phyloP scores from a whole-genome alignment of 2,113 vertebrate genomes.

The Apodemus speciosus region DNA sequence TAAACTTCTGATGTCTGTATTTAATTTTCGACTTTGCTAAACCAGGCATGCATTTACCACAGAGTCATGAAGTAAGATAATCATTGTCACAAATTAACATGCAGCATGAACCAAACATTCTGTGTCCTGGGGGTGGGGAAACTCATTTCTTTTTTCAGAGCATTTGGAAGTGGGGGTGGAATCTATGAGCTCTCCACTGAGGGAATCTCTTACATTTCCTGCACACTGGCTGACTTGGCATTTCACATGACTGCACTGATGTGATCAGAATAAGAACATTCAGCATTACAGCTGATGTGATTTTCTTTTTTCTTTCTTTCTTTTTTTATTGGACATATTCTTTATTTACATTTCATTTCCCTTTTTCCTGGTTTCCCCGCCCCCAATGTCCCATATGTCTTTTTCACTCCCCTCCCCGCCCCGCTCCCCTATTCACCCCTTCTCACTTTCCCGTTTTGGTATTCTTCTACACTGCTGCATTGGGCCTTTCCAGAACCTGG shows the following conservation, averaged over 20 bases:
- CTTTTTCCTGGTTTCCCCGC: no score
- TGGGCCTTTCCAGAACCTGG: no score
- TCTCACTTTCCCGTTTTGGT: no score
- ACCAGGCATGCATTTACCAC: conserved; percentile 28
- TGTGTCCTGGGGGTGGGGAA: neutral
- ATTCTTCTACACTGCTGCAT: no score
- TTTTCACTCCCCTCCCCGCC: no score
- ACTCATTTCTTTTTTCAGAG: neutral
- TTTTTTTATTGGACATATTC: no score
- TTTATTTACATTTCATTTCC: no score
- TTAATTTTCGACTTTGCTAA: conserved; percentile 72
- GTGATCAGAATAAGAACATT: conserved; percentile 35
- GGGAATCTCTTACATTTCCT: neutral
- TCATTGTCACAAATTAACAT: conserved; percentile 4
- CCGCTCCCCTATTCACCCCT: no score
- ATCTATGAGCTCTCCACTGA: neutral
- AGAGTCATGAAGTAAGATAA: conserved; percentile 41
- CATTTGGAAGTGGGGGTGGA: neutral
- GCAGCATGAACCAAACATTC: neutral
- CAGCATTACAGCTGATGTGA: neutral
- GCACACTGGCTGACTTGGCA: neutral
- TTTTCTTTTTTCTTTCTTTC: no score
- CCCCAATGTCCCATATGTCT: no score
- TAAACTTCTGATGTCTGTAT: conserved; percentile 65
- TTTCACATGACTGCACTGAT: neutral